Percentiles rank a stretch among this genome's conserved stretches.
phyloP scores from a whole-genome alignment of 2,888 invertebrate genomes.

The Pediacus dermestoides region DNA sequence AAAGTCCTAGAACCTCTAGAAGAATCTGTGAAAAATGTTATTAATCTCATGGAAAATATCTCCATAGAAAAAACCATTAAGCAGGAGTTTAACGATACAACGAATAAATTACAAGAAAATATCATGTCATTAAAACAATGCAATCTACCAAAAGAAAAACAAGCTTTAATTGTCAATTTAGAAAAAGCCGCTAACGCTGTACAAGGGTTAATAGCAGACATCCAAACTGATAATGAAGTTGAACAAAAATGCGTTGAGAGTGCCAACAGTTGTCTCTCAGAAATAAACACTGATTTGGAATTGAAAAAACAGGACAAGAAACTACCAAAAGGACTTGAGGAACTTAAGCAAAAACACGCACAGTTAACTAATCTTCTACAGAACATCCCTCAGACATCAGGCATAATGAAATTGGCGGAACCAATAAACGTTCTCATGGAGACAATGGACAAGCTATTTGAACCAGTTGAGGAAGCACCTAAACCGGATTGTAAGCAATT shows the following conservation, averaged over 20 bases:
- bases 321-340: constrained; percentile 2
- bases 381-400: constrained; percentile 20
- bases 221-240: constrained; percentile 3
- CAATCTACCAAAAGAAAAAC: constrained; percentile 18
- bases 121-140: constrained; percentile 16
- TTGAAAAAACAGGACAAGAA: constrained; percentile 7
- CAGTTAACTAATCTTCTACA: constrained; percentile 15
- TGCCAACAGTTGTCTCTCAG: constrained; percentile 14
- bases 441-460: constrained; percentile 23
- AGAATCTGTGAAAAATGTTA: constrained; percentile 45
- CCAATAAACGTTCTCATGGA: constrained; percentile 21
- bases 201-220: neutral
- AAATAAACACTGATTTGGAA: constrained; percentile 14
- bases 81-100: constrained; percentile 19
- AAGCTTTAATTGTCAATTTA: neutral
- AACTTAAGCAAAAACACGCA: constrained; percentile 14
- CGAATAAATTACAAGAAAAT: constrained; percentile 18
- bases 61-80: constrained; percentile 29
- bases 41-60: constrained; percentile 45
- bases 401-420: constrained; percentile 19
- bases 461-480: constrained; percentile 23
- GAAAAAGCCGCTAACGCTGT: no score
- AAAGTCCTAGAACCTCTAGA: constrained; percentile 42
- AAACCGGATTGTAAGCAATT: constrained; percentile 26
- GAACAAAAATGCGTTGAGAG: constrained; percentile 10